These are phyloP conservation scores for Rousettus leschenaultii DNA, from an alignment of 2,113 vertebrate genomes.

Conservation along the genomic window DNA sequence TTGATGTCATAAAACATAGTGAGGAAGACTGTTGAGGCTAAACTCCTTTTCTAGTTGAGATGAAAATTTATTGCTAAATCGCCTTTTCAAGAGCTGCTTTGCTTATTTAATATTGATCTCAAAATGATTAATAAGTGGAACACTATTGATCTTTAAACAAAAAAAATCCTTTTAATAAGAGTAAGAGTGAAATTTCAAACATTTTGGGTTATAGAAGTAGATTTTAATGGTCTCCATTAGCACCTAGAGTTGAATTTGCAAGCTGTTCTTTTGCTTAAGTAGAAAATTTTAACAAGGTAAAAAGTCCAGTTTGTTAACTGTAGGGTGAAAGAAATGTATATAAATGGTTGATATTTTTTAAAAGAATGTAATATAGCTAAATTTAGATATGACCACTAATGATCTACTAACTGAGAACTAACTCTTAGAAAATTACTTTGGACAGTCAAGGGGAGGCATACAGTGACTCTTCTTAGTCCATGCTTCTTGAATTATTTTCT, in stretches of 20 bases:
- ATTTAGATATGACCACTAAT: background rate
- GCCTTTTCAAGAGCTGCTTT: slow-evolving; percentile 65
- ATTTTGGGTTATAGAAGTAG: slow-evolving; percentile 28
- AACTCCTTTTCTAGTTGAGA: slow-evolving; percentile 68
- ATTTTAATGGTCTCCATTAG: slow-evolving; percentile 31
- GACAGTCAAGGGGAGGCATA: no score
- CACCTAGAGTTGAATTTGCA: slow-evolving; percentile 1
- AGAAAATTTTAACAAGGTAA: slow-evolving; percentile 36
- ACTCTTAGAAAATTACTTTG: slow-evolving; percentile 14
- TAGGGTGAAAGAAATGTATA: background rate
- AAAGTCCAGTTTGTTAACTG: slow-evolving; percentile 1
- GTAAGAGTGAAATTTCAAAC: slow-evolving; percentile 54
- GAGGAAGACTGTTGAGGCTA: slow-evolving; percentile 49
- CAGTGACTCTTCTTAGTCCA: background rate
- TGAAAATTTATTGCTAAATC: slow-evolving; percentile 74
- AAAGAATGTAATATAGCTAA: background rate
- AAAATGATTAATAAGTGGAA: slow-evolving; percentile 75
- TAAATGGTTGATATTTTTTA: background rate
- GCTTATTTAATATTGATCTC: slow-evolving; percentile 81
- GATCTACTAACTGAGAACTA: background rate
- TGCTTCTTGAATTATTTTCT: slow-evolving; percentile 12
- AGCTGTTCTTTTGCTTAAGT: background rate
- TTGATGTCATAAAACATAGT: slow-evolving; percentile 70
- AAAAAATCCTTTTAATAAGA: slow-evolving; percentile 63
- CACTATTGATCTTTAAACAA: slow-evolving; percentile 74